phyloP scores from a whole-genome alignment of 2,113 vertebrate genomes.

The Elgaria multicarinata region DNA sequence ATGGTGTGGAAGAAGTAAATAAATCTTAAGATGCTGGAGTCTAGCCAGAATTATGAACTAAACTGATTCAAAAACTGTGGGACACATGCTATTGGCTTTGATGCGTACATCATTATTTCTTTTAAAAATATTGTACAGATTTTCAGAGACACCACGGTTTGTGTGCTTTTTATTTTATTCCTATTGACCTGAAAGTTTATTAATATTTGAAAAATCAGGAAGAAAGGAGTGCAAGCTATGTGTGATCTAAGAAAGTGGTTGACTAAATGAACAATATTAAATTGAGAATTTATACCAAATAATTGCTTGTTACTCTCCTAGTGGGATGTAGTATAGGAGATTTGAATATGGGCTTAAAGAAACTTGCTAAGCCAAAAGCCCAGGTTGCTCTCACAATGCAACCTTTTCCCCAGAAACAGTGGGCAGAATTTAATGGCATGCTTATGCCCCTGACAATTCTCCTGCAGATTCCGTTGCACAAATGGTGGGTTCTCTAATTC shows the following conservation, averaged over 20 bases:
- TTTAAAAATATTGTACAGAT: conserved; percentile 44
- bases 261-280: conserved; percentile 64
- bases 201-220: conserved; percentile 67
- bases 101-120: background rate
- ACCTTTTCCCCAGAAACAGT: background rate
- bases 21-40: rapidly evolving
- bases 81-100: conserved; percentile 43
- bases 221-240: conserved; percentile 46
- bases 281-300: conserved; percentile 67
- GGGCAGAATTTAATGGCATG: no score
- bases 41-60: background rate
- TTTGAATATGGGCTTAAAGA: background rate
- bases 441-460: no score
- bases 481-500: no score
- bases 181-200: conserved; percentile 60
- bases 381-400: background rate
- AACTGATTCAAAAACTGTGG: conserved; percentile 13
- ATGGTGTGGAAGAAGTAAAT: background rate
- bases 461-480: no score
- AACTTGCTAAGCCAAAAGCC: background rate
- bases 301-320: conserved; percentile 54
- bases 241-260: conserved; percentile 54
- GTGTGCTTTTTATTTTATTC: conserved; percentile 64
- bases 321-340: background rate
- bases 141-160: conserved; percentile 4